Evolutionary conservation across 2,888 invertebrate genomes (phyloP), one percentile per base, ranked within the genome.

Genomic region (Napeogenes inachia): DNA sequence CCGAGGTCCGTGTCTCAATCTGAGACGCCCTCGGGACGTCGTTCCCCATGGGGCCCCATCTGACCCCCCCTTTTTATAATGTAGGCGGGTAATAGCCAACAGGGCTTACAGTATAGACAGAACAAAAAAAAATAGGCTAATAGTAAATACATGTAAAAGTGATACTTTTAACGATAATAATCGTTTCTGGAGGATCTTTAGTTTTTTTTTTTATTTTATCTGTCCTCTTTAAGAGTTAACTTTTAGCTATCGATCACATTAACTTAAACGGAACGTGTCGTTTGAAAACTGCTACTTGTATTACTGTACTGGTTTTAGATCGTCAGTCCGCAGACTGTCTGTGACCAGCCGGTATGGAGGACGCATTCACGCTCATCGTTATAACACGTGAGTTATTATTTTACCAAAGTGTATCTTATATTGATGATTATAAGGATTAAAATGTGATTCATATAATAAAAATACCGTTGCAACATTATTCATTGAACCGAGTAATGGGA

Each of bases 321-420:
- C 42, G 32, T 45, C 32, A 32, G 13, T 21, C 42, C 46, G 70
- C 78, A 80, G 72, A 75, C 67, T 69, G 75, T 70, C 69, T 69
- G 70, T 68, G 72, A 72, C 70, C 74, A 71, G 72, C 75, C 73
- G 76, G 71, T 75, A 87, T 87, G 87, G 81, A 79, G 78, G 76
- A 78, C 83, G 80, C 65, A 68, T 74, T 71, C 63, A 67, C 75
- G 80, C 81, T 88, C 87, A 74, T 84, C 80, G 79, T 85, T 84
- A 73, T 87, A 84, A 82, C 86, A 75, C 73, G 89, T 89, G 72
- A 89, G 89, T 87, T 58, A 45, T 62, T 54, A 56, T 30, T 21
- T 57, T 8, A 21, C 13, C 10, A 50, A 50, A 50, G 42, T 62
- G 59, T 54, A 42, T 56, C 61, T 62, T 60, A 63, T 50, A 46